A percentile compares a stretch with the other conserved stretches of the same genome.
phyloP scores from a whole-genome alignment of 2,888 invertebrate genomes.

The Ophion ellenae region DNA sequence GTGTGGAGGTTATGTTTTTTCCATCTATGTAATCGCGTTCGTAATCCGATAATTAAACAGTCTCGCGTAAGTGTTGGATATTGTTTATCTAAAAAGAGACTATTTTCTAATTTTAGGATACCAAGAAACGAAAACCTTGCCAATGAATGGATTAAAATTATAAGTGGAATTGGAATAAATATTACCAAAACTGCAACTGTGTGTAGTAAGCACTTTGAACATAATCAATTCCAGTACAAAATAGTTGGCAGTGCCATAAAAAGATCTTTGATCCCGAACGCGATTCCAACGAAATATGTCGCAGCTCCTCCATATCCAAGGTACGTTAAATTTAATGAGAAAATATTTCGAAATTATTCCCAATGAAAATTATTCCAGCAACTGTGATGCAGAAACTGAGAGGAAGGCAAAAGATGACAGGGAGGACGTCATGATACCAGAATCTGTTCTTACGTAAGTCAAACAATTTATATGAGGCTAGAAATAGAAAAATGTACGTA shows the following conservation, averaged over 20 bases:
- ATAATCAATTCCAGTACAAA: slow-evolving; percentile 10
- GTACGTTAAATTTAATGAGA: slow-evolving; percentile 10
- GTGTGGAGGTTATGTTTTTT: slow-evolving; percentile 15
- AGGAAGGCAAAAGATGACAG: slow-evolving; percentile 18
- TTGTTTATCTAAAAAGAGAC: neutral
- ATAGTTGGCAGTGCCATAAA: slow-evolving; percentile 19
- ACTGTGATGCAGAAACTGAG: slow-evolving; percentile 6
- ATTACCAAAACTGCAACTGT: slow-evolving; percentile 17
- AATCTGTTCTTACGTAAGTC: slow-evolving; percentile 20
- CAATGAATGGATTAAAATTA: slow-evolving; percentile 17
- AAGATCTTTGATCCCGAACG: slow-evolving; percentile 6
- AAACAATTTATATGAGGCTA: slow-evolving; percentile 7
- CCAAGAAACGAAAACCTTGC: slow-evolving; percentile 12
- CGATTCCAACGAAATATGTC: slow-evolving; percentile 5
- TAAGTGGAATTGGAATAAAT: slow-evolving; percentile 18
- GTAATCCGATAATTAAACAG: neutral
- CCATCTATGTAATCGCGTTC: slow-evolving; percentile 15
- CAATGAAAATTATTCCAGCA: slow-evolving; percentile 18
- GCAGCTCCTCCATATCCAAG: slow-evolving; percentile 4
- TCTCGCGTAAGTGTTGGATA: too few relatives aligned
- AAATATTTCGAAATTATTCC: slow-evolving; percentile 11
- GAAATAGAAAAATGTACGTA: slow-evolving; percentile 12
- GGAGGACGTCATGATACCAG: slow-evolving; percentile 6
- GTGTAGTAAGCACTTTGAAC: slow-evolving; percentile 16
- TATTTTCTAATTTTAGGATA: slow-evolving; percentile 24